phyloP scores from a whole-genome alignment of 1,140 invertebrate genomes.

The Drosophila triauraria region DNA sequence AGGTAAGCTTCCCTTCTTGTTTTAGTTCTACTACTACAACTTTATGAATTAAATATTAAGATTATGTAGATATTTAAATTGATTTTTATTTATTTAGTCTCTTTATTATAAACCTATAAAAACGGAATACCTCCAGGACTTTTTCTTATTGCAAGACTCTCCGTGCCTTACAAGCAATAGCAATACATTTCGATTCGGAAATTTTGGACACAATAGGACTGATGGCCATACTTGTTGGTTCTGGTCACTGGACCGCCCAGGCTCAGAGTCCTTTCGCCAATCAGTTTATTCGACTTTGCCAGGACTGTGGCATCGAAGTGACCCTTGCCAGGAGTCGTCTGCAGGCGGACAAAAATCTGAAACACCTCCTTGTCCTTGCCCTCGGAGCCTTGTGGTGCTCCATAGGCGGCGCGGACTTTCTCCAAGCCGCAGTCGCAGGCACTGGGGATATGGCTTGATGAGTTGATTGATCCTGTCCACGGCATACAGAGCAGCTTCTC shows the following conservation, averaged over 20 bases:
- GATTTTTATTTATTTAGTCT: too few relatives aligned
- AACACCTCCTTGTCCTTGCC: neutral
- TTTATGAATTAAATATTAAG: too few relatives aligned
- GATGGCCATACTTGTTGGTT: constrained; percentile 42
- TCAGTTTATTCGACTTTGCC: neutral
- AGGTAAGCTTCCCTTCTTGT: too few relatives aligned
- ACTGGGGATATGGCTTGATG: constrained; percentile 15
- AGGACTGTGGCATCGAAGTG: constrained; percentile 42
- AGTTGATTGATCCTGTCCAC: constrained; percentile 41
- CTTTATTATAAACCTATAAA: too few relatives aligned
- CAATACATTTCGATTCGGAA: constrained; percentile 56
- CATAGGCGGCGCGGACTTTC: constrained; percentile 86
- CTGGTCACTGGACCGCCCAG: constrained; percentile 33
- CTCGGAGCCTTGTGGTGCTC: neutral
- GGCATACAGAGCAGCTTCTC: constrained; percentile 27
- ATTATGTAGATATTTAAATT: too few relatives aligned
- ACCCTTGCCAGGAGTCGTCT: constrained; percentile 26
- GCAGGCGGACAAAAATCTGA: constrained; percentile 31
- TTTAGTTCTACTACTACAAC: too few relatives aligned
- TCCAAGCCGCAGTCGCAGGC: constrained; percentile 22
- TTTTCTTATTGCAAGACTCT: too few relatives aligned
- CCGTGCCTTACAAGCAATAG: constrained; percentile 62
- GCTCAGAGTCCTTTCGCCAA: neutral
- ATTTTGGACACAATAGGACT: constrained; percentile 42
- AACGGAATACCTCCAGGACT: too few relatives aligned